Evolutionary conservation across 2,113 vertebrate species (phyloP), one percentile per base, ranked within the genome.

Genomic region (Brachirus orientalis): DNA sequence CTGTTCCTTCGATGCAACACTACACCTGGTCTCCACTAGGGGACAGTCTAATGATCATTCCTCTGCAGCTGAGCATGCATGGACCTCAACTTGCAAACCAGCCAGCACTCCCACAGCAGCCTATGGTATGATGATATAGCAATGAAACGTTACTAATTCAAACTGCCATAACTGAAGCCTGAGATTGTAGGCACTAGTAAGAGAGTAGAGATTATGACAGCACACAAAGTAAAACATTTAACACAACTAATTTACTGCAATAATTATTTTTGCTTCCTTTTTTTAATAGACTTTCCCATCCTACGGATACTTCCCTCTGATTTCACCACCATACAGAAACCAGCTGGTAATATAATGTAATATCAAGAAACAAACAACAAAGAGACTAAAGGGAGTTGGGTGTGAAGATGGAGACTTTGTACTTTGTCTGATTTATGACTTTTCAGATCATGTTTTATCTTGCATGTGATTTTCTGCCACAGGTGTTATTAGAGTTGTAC

Each of bases 271-370:
- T 65, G 0, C 22, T 20, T 43, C 60, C 13, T 59, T 60, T 3
- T 57, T 2, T 74, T 61, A 65, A 35, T 63, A 91, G 85, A 40
- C 79, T 50, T 76, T 77, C 59, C 33, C 80, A n/a, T 50, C 77
- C 7, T 87, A 82, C 28, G 75, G 67, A 56, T 90, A 85, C 50
- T 40, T 83, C 36, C 82, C 88, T 11, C 0, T 85, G 17, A 66
- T 83, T 12, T 69, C 79, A 36, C 28, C 77, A 10, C 72, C 66
- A 19, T 60, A 83, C 18, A 51, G 43, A 6, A 90, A 85, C 63
- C 84, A 86, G 20, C 19, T 47, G 86, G 89, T 92, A 82, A 82
- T 74, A 63, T 48, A 48, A 8, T 45, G 13, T 41, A 9, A 53
- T 43, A 47, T 38, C 18, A 16, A 12, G 8, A 69, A 33, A 67